These are phyloP conservation scores for Pocillopora verrucosa DNA, from an alignment of 64 coral and sea anemone species.

Conservation along the genomic window DNA sequence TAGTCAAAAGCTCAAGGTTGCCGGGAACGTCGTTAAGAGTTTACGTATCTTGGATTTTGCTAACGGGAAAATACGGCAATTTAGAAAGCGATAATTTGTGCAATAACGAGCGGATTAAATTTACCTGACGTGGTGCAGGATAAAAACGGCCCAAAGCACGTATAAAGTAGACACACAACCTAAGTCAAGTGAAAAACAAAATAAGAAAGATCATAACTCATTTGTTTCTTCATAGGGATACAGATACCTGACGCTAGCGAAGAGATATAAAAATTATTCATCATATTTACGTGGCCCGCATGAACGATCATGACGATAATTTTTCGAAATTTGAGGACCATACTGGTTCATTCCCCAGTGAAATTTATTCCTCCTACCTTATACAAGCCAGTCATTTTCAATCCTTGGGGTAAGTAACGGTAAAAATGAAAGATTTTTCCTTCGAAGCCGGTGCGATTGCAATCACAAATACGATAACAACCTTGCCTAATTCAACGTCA, in stretches of 20 bases:
- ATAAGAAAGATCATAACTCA: not conserved
- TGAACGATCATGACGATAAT: not conserved
- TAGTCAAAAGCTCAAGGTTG: not conserved
- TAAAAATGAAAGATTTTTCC: not conserved
- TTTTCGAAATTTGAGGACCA: not conserved
- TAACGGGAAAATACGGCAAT: not conserved
- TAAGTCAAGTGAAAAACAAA: constrained; percentile 18
- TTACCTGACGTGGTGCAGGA: constrained; percentile 19
- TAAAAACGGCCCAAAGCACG: not conserved
- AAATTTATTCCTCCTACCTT: constrained; percentile 14
- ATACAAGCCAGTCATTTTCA: not conserved
- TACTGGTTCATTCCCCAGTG: not conserved
- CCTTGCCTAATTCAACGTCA: not conserved
- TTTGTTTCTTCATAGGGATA: not conserved
- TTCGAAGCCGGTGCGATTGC: not conserved
- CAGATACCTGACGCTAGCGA: not conserved
- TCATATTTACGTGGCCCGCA: not conserved
- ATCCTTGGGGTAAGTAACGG: not conserved
- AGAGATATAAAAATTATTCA: not conserved
- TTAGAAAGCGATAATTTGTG: not conserved
- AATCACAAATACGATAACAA: not conserved
- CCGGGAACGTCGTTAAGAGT: not conserved
- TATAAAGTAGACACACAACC: constrained; percentile 11
- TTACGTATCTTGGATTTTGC: not conserved
- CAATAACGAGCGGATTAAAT: not conserved